Conservation (phyloP, 1,140 invertebrate genomes). For the Drosophila subpulchrella region DNA sequence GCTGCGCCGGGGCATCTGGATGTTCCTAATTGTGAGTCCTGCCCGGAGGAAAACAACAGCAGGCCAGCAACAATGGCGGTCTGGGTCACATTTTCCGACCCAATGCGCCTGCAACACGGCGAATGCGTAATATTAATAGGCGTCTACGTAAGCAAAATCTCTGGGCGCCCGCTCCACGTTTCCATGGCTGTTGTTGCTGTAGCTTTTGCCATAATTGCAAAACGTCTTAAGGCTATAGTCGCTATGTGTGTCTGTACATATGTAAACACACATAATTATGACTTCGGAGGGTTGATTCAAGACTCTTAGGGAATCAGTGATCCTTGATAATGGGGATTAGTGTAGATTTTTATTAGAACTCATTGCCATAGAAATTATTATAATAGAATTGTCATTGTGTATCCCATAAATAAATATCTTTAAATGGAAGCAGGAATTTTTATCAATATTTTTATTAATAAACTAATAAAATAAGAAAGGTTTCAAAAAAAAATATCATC, state of each 20-base stretch:
- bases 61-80: constrained; percentile 29
- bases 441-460: no score
- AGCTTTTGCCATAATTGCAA: constrained; percentile 62
- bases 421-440: no score
- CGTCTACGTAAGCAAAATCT: constrained; percentile 64
- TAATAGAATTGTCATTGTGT: neutral
- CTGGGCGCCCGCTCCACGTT: constrained; percentile 12
- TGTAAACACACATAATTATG: constrained; percentile 26
- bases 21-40: constrained; percentile 43
- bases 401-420: neutral
- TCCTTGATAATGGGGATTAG: constrained; percentile 2
- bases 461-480: no score
- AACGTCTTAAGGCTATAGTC: constrained; percentile 50
- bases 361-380: neutral
- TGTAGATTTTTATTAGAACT: neutral
- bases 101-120: constrained; percentile 55
- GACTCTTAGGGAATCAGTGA: constrained; percentile 8
- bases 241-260: constrained; percentile 14
- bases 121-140: constrained; percentile 75
- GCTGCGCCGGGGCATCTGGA: constrained; percentile 27
- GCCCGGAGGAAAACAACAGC: constrained; percentile 35
- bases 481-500: no score
- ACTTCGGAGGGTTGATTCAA: constrained; percentile 8
- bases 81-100: constrained; percentile 61
- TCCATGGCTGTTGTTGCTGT: constrained; percentile 22